Conservation (phyloP, 2,797 vertebrate genomes). For the Halcyon chelicuti region DNA sequence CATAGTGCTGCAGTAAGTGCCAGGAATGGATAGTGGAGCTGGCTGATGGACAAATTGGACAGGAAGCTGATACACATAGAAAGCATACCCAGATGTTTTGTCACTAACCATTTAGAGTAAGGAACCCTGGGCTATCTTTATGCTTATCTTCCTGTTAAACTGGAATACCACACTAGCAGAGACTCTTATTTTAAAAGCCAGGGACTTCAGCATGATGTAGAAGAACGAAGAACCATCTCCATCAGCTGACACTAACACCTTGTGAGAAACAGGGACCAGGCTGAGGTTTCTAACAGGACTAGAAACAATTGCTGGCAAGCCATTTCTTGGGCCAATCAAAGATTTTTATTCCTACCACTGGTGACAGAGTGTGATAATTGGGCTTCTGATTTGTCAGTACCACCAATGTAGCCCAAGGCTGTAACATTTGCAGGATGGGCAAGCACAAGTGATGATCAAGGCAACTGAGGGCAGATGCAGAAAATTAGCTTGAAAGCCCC, state of each 20-base stretch:
- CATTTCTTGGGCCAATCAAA: not conserved
- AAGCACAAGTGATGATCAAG: not conserved
- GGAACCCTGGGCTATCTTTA: not conserved
- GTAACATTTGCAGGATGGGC: not conserved
- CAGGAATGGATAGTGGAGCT: not conserved
- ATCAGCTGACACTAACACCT: not conserved
- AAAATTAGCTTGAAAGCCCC: not conserved
- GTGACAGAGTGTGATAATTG: not conserved
- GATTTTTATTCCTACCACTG: not conserved
- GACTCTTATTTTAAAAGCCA: not conserved
- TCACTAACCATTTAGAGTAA: not conserved
- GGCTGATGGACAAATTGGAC: not conserved
- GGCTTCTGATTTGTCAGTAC: not conserved
- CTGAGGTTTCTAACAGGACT: not conserved
- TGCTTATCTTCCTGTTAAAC: not conserved
- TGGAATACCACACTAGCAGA: not conserved
- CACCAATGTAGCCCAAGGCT: not conserved
- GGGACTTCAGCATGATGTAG: accelerated
- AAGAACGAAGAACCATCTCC: not conserved
- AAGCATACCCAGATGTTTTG: not conserved
- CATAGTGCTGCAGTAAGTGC: not conserved
- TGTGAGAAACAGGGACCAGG: not conserved
- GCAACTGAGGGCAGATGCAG: not conserved
- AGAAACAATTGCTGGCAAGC: not conserved
- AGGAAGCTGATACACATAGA: not conserved